Base-by-base conservation (phyloP, 2,113 vertebrate species). In the Oophaga pumilio region DNA sequence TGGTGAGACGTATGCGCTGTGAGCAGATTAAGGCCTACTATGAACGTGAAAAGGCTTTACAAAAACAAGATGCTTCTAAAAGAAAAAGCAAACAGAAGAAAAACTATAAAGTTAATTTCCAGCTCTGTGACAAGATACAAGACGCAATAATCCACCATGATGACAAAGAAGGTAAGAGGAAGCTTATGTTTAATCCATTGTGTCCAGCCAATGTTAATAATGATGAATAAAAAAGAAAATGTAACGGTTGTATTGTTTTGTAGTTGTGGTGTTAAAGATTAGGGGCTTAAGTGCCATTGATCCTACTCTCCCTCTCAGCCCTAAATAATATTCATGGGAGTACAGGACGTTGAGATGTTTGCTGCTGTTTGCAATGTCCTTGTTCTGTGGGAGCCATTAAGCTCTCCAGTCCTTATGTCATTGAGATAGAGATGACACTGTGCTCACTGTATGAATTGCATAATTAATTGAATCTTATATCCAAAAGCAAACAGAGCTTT, bases 11-110 rank as follows among this genome's bases (percentile, higher is more conserved):
- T 77, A 97, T 99, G 96, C 98, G 98, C 89, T 97, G 96, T 14
- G 98, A 99, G 89, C 98, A 99, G 90, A 94, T 99, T 85, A 95
- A 95, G 86, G 96, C 97, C 0, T 99, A 99, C 89, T 98, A 99
- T 0, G 97, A 99, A 56, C 92, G 97, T 0, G 98, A 99, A 85
- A 97, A 95, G 84, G 94, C 92, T 53, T 92, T 96, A 74, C 96
- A 95, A 93, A 95, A 96, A 56, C 95, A 96, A 82, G 95, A 94
- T 82, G 94, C 94, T 56, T 90, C 91, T 14, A 91, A 73, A 28
- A 93, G 91, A 91, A 95, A 90, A 14, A 69, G 79, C 82, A 91
- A 91, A 60, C 94, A 94, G 88, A 94, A 92, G 3, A 96, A 94
- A 93, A 96, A 88, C 33, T 94, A 91, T 13, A 94, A 86, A 18